A percentile compares a stretch with the other conserved stretches of the same genome.
Evolutionary conservation across 2,888 invertebrate genomes (phyloP).

Genomic region (Hybos culiciformis): DNA sequence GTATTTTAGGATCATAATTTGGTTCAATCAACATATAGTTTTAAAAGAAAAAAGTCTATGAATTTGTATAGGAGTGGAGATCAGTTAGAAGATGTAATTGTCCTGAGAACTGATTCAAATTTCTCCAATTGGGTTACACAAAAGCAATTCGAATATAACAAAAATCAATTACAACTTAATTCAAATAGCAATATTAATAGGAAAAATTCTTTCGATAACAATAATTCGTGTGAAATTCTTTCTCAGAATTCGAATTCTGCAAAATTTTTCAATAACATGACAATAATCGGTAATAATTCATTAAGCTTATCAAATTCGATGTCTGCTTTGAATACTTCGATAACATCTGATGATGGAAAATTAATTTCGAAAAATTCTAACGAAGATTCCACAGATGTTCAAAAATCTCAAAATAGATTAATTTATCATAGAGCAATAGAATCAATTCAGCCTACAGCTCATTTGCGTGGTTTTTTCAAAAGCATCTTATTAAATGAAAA

Average conservation of each 20-base stretch:
- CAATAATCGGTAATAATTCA: constrained; percentile 29
- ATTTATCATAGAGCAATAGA: constrained; percentile 31
- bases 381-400: background rate
- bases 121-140: constrained; percentile 27
- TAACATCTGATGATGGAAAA: constrained; percentile 11
- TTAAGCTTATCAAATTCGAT: constrained; percentile 21
- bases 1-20: constrained; percentile 31
- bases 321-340: constrained; percentile 21
- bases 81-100: constrained; percentile 31
- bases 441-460: constrained; percentile 31
- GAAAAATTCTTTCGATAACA: constrained; percentile 14
- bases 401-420: constrained; percentile 16
- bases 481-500: constrained; percentile 19
- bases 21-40: constrained; percentile 33
- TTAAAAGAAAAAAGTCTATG: constrained; percentile 29
- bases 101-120: constrained; percentile 29
- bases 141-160: constrained; percentile 25
- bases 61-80: constrained; percentile 27
- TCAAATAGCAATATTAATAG: background rate
- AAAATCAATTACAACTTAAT: constrained; percentile 14
- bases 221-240: constrained; percentile 14
- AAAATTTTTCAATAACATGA: constrained; percentile 26
- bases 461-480: constrained; percentile 31
- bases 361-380: constrained; percentile 10
- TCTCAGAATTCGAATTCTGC: constrained; percentile 15